Base-by-base conservation (phyloP, 2,888 invertebrate genomes). In the Nebria brevicollis region DNA sequence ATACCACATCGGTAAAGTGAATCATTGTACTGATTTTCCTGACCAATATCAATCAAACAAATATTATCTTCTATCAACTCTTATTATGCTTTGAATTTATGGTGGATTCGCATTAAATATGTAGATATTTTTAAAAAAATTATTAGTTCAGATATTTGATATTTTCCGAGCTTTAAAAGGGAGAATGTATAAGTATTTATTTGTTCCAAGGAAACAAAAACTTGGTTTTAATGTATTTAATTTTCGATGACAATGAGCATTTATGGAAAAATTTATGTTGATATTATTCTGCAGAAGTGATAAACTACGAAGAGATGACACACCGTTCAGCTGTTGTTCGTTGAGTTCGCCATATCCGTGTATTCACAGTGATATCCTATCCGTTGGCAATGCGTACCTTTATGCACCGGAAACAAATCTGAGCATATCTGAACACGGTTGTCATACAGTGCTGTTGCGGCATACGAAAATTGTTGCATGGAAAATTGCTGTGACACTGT, bases 281-380 rank as follows among this genome's bases (percentile, higher is more conserved):
- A 13, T 54, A 7, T 54, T 54, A 13, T 54, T 66, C 64, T 41
- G 43, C 77, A 66, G 43, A 70, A 13, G 8, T 15, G 7, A 75
- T 75, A 5, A 34, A 10, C 11, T 82, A 89, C 0, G 3, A 25
- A 75, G 75, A 8, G 92, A 92, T 83, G 91, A 92, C 82, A 91
- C 92, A 0, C 93, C 93, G 0, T 93, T 92, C 86, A 93, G 93
- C 85, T 93, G 93, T 84, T 93, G 93, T 84, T 90, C 91, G 0
- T 90, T 91, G 85, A 89, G 90, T 65, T 89, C 90, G 0, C 87
- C 90, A 43, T 91, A 89, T 84, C 92, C 92, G 0, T 93, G 93
- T 85, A 91, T 93, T 68, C 93, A 93, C 84, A 91, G 92, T 82
- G 90, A 91, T 10, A 87, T 93, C 68, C 91, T 91, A 72, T 88